Evolutionary conservation across 1,140 invertebrate species (phyloP).

Genomic region (Drosophila ironensis): DNA sequence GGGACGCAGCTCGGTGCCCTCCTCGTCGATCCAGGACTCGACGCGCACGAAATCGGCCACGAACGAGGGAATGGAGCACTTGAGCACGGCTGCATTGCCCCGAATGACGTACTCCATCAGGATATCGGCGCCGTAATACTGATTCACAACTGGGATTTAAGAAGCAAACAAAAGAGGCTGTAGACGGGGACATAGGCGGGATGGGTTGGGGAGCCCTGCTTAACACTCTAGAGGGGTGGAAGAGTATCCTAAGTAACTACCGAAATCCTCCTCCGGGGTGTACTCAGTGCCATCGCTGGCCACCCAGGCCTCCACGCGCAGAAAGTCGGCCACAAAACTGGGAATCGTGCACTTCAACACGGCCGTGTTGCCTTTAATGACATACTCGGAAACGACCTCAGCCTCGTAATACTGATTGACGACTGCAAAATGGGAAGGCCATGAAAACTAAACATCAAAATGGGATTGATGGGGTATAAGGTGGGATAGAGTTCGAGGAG

Average conservation of each 20-base stretch:
- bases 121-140: slow-evolving; percentile 91
- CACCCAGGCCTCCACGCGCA: slow-evolving; percentile 94
- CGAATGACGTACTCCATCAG: slow-evolving; percentile 87
- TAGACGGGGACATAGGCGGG: neutral
- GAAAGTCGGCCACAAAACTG: slow-evolving; percentile 95
- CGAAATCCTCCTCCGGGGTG: slow-evolving; percentile 70
- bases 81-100: slow-evolving; percentile 87
- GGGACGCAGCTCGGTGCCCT: slow-evolving; percentile 82
- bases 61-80: slow-evolving; percentile 87
- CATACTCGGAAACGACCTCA: slow-evolving; percentile 95
- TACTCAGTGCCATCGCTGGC: slow-evolving; percentile 89
- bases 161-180: neutral
- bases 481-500: neutral
- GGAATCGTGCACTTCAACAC: slow-evolving; percentile 96
- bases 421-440: slow-evolving; percentile 83
- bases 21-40: slow-evolving; percentile 85
- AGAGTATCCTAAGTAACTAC: too few species aligned
- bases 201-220: slow-evolving; percentile 20
- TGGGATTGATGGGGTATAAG: slow-evolving; percentile 10
- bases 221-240: too few species aligned
- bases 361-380: slow-evolving; percentile 95
- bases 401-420: slow-evolving; percentile 95
- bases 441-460: slow-evolving; percentile 17
- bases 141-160: slow-evolving; percentile 87
- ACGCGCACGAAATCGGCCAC: slow-evolving; percentile 88